phyloP scores from a whole-genome alignment of 2,113 vertebrate genomes.

The Penelope pileata region DNA sequence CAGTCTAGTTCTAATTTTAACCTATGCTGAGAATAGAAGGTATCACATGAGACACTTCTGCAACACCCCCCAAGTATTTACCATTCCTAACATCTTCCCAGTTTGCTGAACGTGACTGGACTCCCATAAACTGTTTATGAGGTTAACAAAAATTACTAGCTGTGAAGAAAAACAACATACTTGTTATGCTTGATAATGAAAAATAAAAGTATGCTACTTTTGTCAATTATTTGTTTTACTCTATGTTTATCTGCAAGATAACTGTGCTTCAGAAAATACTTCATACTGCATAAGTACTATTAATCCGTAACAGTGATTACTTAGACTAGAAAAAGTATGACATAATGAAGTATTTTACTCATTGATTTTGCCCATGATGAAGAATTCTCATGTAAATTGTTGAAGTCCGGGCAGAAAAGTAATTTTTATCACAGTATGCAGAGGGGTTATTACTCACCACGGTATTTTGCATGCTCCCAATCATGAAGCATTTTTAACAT shows the following conservation, averaged over 20 bases:
- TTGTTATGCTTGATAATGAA: not conserved
- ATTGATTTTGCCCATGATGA: not conserved
- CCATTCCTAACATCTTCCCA: not conserved
- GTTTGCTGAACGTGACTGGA: not conserved
- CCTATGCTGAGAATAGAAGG: constrained; percentile 76
- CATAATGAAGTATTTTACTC: not conserved
- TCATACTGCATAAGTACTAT: not conserved
- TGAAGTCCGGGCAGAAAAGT: not conserved
- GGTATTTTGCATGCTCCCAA: not conserved
- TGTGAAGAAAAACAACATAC: not conserved
- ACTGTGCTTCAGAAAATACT: not conserved
- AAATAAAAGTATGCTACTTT: not conserved
- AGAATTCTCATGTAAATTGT: not conserved
- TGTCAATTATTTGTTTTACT: not conserved
- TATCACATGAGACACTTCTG: constrained; percentile 73
- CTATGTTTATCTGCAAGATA: not conserved
- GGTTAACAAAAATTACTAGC: not conserved
- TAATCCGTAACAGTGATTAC: not conserved
- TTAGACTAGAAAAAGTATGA: not conserved
- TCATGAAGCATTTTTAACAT: not conserved
- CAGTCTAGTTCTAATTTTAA: constrained; percentile 83
- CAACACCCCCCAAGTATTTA: not conserved
- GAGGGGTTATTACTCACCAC: not conserved
- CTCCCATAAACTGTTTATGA: not conserved
- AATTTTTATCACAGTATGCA: not conserved